Conservation (phyloP, 2,797 vertebrate genomes). For the Neoniphon sammara region DNA sequence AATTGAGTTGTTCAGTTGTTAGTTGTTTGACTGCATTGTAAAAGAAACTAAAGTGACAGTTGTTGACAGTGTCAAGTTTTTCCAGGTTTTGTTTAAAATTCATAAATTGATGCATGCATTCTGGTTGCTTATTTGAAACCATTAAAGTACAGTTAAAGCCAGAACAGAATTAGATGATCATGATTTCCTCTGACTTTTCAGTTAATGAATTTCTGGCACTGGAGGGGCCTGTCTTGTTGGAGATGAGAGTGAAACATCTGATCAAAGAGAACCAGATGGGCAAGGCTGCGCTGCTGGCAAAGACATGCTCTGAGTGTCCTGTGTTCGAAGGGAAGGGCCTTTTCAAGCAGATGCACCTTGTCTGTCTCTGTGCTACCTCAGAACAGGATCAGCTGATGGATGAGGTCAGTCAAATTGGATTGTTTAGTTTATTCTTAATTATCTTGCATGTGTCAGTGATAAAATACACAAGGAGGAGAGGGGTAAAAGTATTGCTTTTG, state of each 20-base stretch:
- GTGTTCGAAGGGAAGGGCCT: constrained; percentile 86
- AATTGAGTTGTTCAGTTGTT: too few relatives aligned
- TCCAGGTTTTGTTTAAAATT: neutral
- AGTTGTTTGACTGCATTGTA: neutral
- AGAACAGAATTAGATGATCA: neutral
- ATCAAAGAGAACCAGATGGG: constrained; percentile 89
- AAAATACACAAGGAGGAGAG: too few relatives aligned
- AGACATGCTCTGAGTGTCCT: constrained; percentile 87
- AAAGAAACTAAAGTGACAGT: neutral
- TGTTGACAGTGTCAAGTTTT: neutral
- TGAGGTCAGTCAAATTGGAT: constrained; percentile 84
- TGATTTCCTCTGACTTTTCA: constrained; percentile 75
- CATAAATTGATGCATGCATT: neutral
- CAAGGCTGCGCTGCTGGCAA: constrained; percentile 90
- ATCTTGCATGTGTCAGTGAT: too few relatives aligned
- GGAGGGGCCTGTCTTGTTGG: constrained; percentile 90
- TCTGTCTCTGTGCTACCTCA: constrained; percentile 91
- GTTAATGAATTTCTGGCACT: constrained; percentile 89
- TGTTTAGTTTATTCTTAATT: neutral
- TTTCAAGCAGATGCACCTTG: constrained; percentile 95
- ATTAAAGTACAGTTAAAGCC: neutral
- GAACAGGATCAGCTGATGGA: constrained; percentile 91
- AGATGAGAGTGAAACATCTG: constrained; percentile 95
- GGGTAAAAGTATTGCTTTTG: too few relatives aligned
- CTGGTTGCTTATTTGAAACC: neutral